Evolutionary conservation across 2,888 invertebrate species (phyloP).

Genomic region (Psylliodes chrysocephalus): DNA sequence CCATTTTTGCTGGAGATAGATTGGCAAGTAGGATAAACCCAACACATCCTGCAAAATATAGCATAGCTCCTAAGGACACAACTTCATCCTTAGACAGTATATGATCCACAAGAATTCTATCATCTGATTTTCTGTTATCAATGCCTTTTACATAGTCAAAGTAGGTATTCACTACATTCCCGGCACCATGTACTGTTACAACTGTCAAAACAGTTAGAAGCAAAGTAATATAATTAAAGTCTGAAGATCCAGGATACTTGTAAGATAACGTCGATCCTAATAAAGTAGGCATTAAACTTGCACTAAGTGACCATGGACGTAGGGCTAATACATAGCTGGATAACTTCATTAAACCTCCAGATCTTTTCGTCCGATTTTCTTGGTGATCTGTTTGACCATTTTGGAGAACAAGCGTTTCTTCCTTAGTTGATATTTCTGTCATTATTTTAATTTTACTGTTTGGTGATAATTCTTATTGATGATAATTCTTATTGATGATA

Average conservation of each 20-base stretch:
- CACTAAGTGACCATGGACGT: constrained; percentile 94
- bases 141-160: constrained; percentile 96
- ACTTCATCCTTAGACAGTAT: constrained; percentile 85
- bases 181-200: constrained; percentile 93
- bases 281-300: constrained; percentile 89
- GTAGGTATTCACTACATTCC: constrained; percentile 96
- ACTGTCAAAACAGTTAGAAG: constrained; percentile 87
- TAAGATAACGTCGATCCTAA: constrained; percentile 90
- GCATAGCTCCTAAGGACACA: constrained; percentile 82
- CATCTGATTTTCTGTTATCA: constrained; percentile 92
- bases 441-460: constrained; percentile 7
- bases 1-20: constrained; percentile 91
- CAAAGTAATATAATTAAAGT: constrained; percentile 83
- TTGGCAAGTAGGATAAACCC: constrained; percentile 61
- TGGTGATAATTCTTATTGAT: too few species aligned
- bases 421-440: constrained; percentile 16
- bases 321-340: constrained; percentile 89
- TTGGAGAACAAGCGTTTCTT: constrained; percentile 9
- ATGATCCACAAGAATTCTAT: constrained; percentile 93
- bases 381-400: constrained; percentile 11
- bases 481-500: too few species aligned
- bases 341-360: constrained; percentile 79
- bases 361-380: constrained; percentile 5
- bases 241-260: constrained; percentile 78
- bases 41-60: constrained; percentile 86